Evolutionary conservation across 2,113 vertebrate genomes (phyloP).

Genomic region (Syngnathus scovelli): DNA sequence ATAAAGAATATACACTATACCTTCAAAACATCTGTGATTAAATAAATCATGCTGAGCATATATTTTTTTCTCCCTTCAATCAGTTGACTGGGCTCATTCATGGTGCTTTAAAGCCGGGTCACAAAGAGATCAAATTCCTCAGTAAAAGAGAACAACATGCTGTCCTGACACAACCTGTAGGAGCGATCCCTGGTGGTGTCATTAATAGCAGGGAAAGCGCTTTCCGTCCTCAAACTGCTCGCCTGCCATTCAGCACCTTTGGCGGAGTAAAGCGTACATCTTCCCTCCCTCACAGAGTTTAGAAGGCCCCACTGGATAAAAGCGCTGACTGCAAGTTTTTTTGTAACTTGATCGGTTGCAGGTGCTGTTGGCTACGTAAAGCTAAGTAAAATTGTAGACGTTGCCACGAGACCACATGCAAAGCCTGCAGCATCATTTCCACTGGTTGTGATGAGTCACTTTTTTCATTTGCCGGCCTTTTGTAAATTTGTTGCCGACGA

Average conservation of each 20-base stretch:
- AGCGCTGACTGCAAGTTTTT: neutral
- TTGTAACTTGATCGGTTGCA: neutral
- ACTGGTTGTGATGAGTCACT: neutral
- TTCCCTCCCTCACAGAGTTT: neutral
- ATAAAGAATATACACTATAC: conserved; percentile 16
- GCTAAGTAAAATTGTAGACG: neutral
- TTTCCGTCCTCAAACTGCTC: neutral
- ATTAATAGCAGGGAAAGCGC: conserved; percentile 5
- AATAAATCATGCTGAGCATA: conserved; percentile 13
- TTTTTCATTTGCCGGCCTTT: neutral
- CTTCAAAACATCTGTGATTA: conserved; percentile 9
- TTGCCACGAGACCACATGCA: neutral
- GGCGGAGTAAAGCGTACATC: neutral
- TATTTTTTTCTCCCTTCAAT: neutral
- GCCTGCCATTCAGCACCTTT: conserved; percentile 3
- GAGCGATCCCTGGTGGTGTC: conserved; percentile 4
- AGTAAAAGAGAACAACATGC: conserved; percentile 4
- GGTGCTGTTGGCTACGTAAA: neutral
- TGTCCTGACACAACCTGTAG: conserved; percentile 11
- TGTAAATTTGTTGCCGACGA: neutral
- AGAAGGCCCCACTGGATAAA: neutral
- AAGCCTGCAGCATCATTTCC: neutral
- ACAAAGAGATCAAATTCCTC: conserved; percentile 2
- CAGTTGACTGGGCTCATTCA: neutral
- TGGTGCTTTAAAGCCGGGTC: neutral